phyloP scores from a whole-genome alignment of 2,797 vertebrate species.

The Corythornis leucogaster region DNA sequence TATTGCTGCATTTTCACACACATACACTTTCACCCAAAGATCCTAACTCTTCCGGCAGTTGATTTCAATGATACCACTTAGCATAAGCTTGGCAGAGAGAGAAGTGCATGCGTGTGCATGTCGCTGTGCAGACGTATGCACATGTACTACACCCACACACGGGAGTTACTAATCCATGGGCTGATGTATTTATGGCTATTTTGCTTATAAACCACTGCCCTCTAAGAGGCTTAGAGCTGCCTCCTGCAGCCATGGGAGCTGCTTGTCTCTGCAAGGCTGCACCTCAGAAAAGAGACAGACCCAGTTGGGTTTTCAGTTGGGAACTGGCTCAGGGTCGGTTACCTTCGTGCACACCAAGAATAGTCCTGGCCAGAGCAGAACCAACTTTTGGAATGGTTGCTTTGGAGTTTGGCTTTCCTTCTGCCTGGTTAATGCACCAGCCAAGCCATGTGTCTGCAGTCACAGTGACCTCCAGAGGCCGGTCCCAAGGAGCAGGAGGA shows the following conservation, averaged over 20 bases:
- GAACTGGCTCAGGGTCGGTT: not conserved
- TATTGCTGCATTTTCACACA: slow-evolving; percentile 37
- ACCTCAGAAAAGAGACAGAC: not conserved
- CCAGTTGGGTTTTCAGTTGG: too few relatives aligned
- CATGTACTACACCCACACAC: slow-evolving; percentile 48
- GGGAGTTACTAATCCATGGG: slow-evolving; percentile 50
- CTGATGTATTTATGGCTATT: slow-evolving; percentile 62
- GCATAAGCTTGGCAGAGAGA: slow-evolving; percentile 48
- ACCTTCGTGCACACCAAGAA: not conserved
- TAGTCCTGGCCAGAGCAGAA: not conserved
- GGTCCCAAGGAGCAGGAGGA: not conserved
- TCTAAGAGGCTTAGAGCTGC: slow-evolving; percentile 14
- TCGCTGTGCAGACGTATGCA: slow-evolving; percentile 42
- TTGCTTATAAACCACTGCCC: slow-evolving; percentile 55
- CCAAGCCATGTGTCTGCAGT: not conserved
- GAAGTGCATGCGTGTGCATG: slow-evolving; percentile 31
- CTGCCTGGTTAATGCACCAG: not conserved
- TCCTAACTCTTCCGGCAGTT: slow-evolving; percentile 53
- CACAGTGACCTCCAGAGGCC: slow-evolving; percentile 19
- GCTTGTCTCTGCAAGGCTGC: not conserved
- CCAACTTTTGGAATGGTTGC: fast-evolving
- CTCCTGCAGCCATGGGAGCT: not conserved
- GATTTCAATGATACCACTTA: slow-evolving; percentile 50
- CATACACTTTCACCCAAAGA: slow-evolving; percentile 64
- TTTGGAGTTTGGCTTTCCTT: not conserved